Base-by-base conservation (phyloP, 2,888 invertebrate species). In the Parnassius mnemosyne region DNA sequence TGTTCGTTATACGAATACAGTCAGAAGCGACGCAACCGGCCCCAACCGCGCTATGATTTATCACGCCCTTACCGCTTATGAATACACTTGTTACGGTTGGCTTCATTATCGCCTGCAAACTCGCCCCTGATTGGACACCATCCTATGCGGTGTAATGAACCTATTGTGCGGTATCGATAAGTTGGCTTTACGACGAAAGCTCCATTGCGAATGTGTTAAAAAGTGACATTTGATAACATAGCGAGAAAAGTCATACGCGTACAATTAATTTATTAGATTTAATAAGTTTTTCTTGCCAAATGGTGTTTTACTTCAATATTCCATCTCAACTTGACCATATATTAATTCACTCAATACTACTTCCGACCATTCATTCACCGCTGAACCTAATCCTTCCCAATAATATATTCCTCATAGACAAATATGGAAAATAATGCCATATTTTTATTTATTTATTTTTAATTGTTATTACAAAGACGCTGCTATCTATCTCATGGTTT, bases 51-150 rank as follows among this genome's bases (percentile, higher is more conserved):
- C 76, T 75, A 89, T 89, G 89, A 90, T 90, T 89, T 87, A 89
- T 85, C 74, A 74, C 81, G 78, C 87, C 89, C 88, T 85, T 85
- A 79, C 72, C 83, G 83, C 80, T 85, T 89, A 89, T 90, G 89
- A 89, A 89, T 87, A 85, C 85, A 89, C 89, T 91, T 91, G 90
- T 89, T 87, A 86, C 84, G 78, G 79, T 70, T 42, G 73, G 81
- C 77, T 89, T 89, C 87, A 90, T 90, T 91, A 90, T 85, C 83
- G 81, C 76, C 74, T 70, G 73, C 78, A 74, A 78, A 82, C 74
- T 81, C 75, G 81, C 85, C 86, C 49, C 87, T 88, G 88, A 88
- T 89, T 87, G 88, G 88, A 85, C 83, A 49, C 13, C 49, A 78
- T 70, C 77, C 71, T 69, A 73, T 74, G 73, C 69, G 77, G 76